Evolutionary conservation across 2,113 vertebrate species (phyloP).

Genomic region (Maccullochella peelii): DNA sequence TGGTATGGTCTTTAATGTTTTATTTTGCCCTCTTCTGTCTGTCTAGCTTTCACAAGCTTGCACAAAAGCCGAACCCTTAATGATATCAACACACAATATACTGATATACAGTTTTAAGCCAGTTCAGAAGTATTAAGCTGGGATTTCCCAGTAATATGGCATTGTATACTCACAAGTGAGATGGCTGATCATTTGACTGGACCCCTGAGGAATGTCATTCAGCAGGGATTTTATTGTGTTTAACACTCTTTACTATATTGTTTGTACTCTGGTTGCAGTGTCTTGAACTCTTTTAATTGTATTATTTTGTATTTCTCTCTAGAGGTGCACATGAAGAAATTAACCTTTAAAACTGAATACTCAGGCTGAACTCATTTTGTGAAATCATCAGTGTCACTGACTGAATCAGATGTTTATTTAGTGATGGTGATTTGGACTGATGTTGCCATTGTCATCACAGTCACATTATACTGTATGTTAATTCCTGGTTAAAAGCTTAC

Average conservation of each 20-base stretch:
- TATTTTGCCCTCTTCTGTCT: conserved; percentile 19
- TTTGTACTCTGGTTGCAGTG: background rate
- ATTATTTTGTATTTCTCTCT: background rate
- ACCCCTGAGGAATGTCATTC: background rate
- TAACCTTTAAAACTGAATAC: background rate
- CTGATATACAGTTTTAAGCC: background rate
- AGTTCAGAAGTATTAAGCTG: background rate
- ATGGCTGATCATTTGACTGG: background rate
- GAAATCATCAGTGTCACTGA: background rate
- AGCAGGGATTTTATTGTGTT: background rate
- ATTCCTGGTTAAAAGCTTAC: too few relatives aligned
- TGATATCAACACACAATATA: conserved; percentile 28
- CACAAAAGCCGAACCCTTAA: background rate
- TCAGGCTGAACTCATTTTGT: background rate
- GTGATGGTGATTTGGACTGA: too few relatives aligned
- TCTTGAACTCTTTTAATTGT: background rate
- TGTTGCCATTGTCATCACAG: background rate
- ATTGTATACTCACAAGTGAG: background rate
- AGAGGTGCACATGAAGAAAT: background rate
- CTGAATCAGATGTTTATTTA: background rate
- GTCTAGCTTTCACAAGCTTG: conserved; percentile 7
- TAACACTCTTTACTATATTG: background rate
- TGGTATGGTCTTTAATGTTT: conserved; percentile 36
- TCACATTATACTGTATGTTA: too few relatives aligned
- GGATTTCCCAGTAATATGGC: background rate